Conservation (phyloP, 1,140 invertebrate species). For the Aphaenogaster ashmeadi region DNA sequence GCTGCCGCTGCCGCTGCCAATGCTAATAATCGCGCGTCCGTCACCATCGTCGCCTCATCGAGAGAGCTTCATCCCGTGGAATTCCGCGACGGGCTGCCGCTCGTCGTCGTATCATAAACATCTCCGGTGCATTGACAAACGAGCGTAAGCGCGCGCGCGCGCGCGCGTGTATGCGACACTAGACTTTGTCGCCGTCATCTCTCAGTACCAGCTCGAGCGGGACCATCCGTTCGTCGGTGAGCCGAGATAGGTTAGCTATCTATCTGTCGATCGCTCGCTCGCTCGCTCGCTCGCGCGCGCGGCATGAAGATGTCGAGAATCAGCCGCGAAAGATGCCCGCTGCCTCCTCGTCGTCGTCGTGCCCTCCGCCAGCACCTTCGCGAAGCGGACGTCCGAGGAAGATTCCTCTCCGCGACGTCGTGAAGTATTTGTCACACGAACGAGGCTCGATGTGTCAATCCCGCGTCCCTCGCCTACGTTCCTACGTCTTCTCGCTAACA, state of each 20-base stretch:
- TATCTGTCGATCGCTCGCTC: not conserved
- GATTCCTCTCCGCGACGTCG: not conserved
- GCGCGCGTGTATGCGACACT: not conserved
- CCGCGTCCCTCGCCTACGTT: not conserved
- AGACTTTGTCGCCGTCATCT: not conserved
- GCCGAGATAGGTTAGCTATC: constrained; percentile 30
- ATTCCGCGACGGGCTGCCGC: not conserved
- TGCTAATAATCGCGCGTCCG: not conserved
- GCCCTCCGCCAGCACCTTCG: not conserved
- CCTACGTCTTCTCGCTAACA: not conserved
- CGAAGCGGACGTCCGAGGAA: not conserved
- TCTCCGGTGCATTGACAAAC: not conserved
- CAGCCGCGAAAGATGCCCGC: not conserved
- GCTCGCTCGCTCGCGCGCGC: no score
- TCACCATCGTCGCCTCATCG: not conserved
- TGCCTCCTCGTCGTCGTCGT: no score
- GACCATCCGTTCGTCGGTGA: not conserved
- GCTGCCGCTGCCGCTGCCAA: no score
- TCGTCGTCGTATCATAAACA: not conserved
- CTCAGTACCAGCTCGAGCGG: not conserved
- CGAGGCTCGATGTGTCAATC: not conserved
- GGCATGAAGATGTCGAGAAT: not conserved
- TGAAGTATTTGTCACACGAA: not conserved
- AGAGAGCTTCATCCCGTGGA: not conserved
- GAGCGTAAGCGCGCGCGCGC: not conserved